Base-by-base conservation (phyloP, 23 tunicate genomes). In the Trididemnum nubilum region DNA sequence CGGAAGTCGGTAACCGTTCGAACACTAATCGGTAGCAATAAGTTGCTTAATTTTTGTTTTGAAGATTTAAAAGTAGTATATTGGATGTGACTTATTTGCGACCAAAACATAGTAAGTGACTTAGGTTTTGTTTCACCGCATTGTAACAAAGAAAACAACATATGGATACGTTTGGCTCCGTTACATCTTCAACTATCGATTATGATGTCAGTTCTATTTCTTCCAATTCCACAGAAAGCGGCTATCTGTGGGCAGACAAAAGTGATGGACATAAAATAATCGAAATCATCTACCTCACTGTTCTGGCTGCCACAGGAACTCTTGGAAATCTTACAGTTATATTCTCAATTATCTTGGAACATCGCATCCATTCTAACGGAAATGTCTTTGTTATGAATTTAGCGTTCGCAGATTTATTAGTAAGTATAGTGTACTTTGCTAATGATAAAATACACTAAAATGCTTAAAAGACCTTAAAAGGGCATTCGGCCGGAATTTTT, bases 351-450 rank as follows among this genome's bases (percentile, higher is more conserved):
- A 49, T 65, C 2, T 69, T 93, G 23, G 89, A 65, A 51, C 78
- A 73, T 27, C 64, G 87, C 39, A 76, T 88, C 36, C 90, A 93
- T 50, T 44, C 83, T 3, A 87, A 93, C 59, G 98, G 98, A 66
- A 93, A 93, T 66, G 75, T 88, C 5, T 93, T 93, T 60, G 80
- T 93, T 19, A 84, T 93, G 34, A 93, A 93, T 70, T 80, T 93
- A 34, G 98, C 98, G 5, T 23, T 93, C 21, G 98, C 98, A 23
- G 98, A 93, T 39, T 67, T 93, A 57, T 28, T 93, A 79, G 96
- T 90, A 51, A 90, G 96, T 73, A 27, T 44, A 15, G 15, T 44
- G 54, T 7, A 9, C n/a, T n/a, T n/a, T n/a, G n/a, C n/a, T n/a
- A n/a, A n/a, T n/a, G n/a, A n/a, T n/a, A n/a, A n/a, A n/a, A n/a